Evolutionary conservation across 2,113 vertebrate genomes (phyloP).

Genomic region (Rana temporaria): DNA sequence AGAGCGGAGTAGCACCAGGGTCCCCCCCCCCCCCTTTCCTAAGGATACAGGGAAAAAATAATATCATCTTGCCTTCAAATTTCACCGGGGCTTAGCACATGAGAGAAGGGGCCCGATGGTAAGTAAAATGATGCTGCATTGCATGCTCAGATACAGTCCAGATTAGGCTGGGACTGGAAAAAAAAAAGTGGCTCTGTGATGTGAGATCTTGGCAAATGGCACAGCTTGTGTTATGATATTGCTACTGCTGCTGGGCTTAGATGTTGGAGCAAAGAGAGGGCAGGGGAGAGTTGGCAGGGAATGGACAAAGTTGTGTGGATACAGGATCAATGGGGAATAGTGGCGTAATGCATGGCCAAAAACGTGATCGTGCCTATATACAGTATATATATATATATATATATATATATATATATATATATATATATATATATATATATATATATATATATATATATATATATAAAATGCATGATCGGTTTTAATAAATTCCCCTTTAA

Average conservation of each 20-base stretch:
- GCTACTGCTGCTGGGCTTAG: constrained; percentile 52
- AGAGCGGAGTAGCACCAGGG: constrained; percentile 30
- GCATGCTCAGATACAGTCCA: neutral
- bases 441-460: neutral
- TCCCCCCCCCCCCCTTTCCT: constrained; percentile 49
- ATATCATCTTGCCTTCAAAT: constrained; percentile 48
- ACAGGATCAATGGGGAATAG: constrained; percentile 9
- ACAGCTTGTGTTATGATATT: constrained; percentile 50
- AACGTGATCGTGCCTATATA: neutral
- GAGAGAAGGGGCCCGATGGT: constrained; percentile 67
- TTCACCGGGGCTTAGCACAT: constrained; percentile 57
- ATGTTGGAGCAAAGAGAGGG: constrained; percentile 47
- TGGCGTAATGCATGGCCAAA: neutral
- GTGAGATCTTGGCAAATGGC: constrained; percentile 61
- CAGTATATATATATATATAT: no score
- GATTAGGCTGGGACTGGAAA: constrained; percentile 3
- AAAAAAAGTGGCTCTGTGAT: constrained; percentile 50
- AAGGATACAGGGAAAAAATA: constrained; percentile 51
- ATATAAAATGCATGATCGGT: no score
- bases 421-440: neutral
- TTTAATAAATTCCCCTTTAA: no score
- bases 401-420: neutral
- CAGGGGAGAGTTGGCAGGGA: constrained; percentile 44
- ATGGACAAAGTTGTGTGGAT: neutral
- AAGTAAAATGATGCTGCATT: constrained; percentile 60